Conservation (phyloP, 2,797 vertebrate species). For the Bryconaethiops microstoma region DNA sequence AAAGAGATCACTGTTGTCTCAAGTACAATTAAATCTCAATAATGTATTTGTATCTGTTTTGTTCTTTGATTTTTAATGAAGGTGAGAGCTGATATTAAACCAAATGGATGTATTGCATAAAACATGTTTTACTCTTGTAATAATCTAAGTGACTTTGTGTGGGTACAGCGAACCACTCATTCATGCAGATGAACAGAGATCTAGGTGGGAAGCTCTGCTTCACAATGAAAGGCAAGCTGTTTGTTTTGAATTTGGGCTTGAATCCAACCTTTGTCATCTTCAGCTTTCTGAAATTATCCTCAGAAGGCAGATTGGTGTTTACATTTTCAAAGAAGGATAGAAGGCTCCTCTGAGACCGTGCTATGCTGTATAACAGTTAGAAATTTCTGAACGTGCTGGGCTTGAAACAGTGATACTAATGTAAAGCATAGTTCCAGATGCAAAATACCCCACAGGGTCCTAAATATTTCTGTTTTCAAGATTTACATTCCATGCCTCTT, state of each 20-base stretch:
- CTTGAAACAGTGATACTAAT: too few species aligned
- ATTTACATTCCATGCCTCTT: too few species aligned
- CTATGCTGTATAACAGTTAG: neutral
- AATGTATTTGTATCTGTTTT: conserved; percentile 13
- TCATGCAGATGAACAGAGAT: neutral
- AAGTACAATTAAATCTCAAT: neutral
- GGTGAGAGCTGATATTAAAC: conserved; percentile 3
- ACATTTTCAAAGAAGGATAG: neutral
- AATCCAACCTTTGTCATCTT: neutral
- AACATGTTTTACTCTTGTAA: neutral
- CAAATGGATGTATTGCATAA: conserved; percentile 22
- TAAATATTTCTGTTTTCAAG: too few species aligned
- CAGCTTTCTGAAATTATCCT: neutral
- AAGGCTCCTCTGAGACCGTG: neutral
- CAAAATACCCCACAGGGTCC: too few species aligned
- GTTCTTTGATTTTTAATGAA: conserved; percentile 26
- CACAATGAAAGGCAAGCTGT: neutral
- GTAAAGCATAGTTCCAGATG: too few species aligned
- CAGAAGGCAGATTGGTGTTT: neutral
- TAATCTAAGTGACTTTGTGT: conserved; percentile 6
- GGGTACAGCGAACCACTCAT: conserved; percentile 9
- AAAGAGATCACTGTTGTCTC: neutral
- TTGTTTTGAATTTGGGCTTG: too few species aligned
- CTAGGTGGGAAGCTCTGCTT: neutral
- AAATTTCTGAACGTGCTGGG: neutral